Evolutionary conservation across 2,888 invertebrate genomes (phyloP).

Genomic region (Melanophora roralis): DNA sequence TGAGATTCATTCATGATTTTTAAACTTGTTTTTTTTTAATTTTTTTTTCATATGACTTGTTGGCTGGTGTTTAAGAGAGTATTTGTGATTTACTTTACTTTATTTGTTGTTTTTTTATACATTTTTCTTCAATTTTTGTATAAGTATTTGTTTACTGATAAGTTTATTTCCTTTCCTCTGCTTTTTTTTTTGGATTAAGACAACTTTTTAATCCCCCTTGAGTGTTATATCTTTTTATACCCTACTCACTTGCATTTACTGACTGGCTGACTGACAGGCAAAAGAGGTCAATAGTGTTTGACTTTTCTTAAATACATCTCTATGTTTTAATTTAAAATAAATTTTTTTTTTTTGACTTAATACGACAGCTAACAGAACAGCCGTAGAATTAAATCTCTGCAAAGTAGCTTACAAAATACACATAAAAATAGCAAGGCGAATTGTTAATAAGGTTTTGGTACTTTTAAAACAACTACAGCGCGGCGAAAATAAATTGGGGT

Average conservation of each 20-base stretch:
- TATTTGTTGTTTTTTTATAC: constrained; percentile 16
- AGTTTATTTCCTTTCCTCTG: constrained; percentile 36
- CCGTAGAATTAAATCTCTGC: constrained; percentile 1
- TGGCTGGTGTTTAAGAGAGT: constrained; percentile 28
- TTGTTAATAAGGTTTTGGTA: too few relatives aligned
- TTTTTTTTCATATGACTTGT: constrained; percentile 27
- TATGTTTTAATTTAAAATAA: background rate
- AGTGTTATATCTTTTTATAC: background rate
- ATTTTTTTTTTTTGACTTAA: background rate
- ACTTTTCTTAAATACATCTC: constrained; percentile 10
- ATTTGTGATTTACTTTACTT: constrained; percentile 29
- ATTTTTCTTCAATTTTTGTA: constrained; percentile 20
- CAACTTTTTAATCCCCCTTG: background rate
- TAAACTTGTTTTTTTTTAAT: background rate
- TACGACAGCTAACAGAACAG: background rate
- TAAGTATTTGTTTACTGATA: constrained; percentile 49
- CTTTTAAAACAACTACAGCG: too few relatives aligned
- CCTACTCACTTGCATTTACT: background rate
- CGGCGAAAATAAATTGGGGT: too few relatives aligned
- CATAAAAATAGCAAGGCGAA: too few relatives aligned
- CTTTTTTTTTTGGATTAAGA: background rate
- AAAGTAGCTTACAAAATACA: too few relatives aligned
- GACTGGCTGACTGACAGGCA: background rate
- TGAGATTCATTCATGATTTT: constrained; percentile 63
- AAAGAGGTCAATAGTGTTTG: constrained; percentile 42